phyloP scores from a whole-genome alignment of 2,797 vertebrate species.

The Anguilla pacifica region DNA sequence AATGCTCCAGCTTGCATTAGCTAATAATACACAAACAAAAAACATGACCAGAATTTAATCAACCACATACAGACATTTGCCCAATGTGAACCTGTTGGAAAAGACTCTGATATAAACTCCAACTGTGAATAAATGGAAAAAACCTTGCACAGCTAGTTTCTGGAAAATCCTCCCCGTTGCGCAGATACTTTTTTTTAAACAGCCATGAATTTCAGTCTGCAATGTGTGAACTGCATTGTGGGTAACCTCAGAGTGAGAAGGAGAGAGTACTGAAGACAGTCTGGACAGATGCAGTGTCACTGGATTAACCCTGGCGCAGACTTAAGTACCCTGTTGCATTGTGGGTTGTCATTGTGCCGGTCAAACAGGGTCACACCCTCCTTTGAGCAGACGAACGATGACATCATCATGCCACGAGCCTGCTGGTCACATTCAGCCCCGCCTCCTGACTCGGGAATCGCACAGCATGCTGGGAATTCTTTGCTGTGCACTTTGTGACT shows the following conservation, averaged over 20 bases:
- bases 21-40: not conserved
- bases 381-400: not conserved
- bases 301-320: not conserved
- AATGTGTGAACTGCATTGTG: not conserved
- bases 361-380: not conserved
- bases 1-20: not conserved
- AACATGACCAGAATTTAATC: not conserved
- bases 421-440: not conserved
- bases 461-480: too few relatives aligned
- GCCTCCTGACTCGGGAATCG: not conserved
- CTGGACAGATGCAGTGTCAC: not conserved
- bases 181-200: too few relatives aligned
- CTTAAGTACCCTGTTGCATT: not conserved
- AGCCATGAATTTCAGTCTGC: too few relatives aligned
- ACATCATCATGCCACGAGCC: not conserved
- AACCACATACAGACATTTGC: not conserved
- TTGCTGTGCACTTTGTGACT: too few relatives aligned
- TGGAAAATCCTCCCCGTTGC: too few relatives aligned
- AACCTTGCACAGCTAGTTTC: too few relatives aligned
- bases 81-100: not conserved
- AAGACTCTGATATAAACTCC: not conserved
- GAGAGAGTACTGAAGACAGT: not conserved
- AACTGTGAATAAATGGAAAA: not conserved
- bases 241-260: not conserved
- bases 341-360: not conserved